These are phyloP conservation scores for Apocrypta bakeri DNA, from an alignment of 1,140 invertebrate genomes.

Conservation along the genomic window DNA sequence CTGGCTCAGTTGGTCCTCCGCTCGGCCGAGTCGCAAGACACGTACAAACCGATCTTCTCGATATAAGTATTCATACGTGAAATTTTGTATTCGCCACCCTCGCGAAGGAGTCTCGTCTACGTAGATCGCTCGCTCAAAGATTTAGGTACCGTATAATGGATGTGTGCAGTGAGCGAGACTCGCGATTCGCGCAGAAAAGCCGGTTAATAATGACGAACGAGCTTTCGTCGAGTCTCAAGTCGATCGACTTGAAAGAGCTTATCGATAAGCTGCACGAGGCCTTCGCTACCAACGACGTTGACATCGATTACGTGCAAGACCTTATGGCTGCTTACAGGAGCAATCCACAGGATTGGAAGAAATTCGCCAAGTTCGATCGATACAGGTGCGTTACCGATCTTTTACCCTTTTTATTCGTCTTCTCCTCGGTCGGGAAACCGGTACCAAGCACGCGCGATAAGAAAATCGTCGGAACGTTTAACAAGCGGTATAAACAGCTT, in stretches of 20 bases:
- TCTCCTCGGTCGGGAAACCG: no score
- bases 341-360: slow-evolving; percentile 92
- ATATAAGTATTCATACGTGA: no score
- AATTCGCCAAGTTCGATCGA: slow-evolving; percentile 95
- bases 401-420: no score
- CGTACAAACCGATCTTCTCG: no score
- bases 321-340: slow-evolving; percentile 92
- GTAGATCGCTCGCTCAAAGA: no score
- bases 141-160: no score
- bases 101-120: no score
- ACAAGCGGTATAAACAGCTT: no score
- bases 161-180: background rate
- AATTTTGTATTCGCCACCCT: no score
- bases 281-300: slow-evolving; percentile 86
- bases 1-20: slow-evolving; percentile 14
- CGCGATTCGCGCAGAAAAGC: background rate
- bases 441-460: no score
- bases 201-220: background rate
- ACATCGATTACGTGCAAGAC: slow-evolving; percentile 90
- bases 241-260: slow-evolving; percentile 81
- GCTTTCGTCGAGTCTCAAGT: slow-evolving; percentile 48
- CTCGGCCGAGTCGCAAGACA: background rate
- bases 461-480: no score
- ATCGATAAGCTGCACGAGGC: slow-evolving; percentile 83
- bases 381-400: slow-evolving; percentile 80